Evolutionary conservation across 2,113 vertebrate species (phyloP).

Genomic region (Cercopithecus mona): DNA sequence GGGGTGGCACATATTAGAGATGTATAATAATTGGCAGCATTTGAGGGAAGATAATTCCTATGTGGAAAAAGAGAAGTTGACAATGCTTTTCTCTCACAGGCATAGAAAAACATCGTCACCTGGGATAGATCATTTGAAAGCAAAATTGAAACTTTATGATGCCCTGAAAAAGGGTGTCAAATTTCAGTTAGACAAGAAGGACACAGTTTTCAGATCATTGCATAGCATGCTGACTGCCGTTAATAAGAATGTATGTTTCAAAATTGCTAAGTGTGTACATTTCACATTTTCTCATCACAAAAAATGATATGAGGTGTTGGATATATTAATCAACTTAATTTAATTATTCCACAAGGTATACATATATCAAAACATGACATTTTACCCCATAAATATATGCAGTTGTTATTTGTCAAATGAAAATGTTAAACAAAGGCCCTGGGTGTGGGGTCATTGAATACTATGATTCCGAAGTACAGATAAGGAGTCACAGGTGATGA

Average conservation of each 20-base stretch:
- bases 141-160: background rate
- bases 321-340: background rate
- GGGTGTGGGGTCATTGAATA: background rate
- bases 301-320: no score
- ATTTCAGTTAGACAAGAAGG: background rate
- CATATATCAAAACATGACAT: background rate
- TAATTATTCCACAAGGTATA: background rate
- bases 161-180: background rate
- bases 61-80: background rate
- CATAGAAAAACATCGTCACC: background rate
- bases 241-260: background rate
- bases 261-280: background rate
- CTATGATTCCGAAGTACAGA: background rate
- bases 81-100: background rate
- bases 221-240: background rate
- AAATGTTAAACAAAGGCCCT: background rate
- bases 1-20: background rate
- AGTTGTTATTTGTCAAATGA: background rate
- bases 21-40: no score
- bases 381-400: fast-evolving
- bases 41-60: background rate
- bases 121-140: background rate
- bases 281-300: background rate
- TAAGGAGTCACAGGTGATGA: background rate
- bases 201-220: background rate